Evolutionary conservation across 2,113 vertebrate species (phyloP).

Genomic region (Nesoenas mayeri): DNA sequence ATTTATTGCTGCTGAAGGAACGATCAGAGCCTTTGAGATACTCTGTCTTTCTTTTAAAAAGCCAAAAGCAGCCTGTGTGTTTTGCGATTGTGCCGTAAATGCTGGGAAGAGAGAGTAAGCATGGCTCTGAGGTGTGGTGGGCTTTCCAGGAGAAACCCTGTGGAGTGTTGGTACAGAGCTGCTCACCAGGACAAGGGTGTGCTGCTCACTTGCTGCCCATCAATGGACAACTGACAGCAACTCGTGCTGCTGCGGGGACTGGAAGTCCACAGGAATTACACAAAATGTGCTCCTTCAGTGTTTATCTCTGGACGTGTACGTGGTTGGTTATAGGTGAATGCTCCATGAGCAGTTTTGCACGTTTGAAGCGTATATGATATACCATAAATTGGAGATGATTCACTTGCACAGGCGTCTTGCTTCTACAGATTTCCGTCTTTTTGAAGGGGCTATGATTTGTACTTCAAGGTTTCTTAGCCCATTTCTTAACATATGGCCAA

Average conservation of each 20-base stretch:
- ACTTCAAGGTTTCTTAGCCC: neutral
- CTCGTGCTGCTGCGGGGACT: neutral
- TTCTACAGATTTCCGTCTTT: neutral
- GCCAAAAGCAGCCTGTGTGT: neutral
- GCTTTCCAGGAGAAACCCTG: neutral
- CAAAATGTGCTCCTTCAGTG: neutral
- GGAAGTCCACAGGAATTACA: neutral
- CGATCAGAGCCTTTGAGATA: neutral
- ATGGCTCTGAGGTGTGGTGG: neutral
- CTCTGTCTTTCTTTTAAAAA: neutral
- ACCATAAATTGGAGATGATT: neutral
- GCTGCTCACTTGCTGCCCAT: neutral
- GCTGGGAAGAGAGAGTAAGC: neutral
- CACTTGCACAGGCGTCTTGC: neutral
- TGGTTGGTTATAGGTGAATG: neutral
- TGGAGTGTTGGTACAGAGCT: neutral
- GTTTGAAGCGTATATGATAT: accelerated
- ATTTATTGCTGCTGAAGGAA: neutral
- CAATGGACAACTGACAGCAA: neutral
- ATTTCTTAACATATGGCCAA: neutral
- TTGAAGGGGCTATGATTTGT: neutral
- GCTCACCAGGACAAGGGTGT: neutral
- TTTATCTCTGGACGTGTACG: accelerated
- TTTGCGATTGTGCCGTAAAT: accelerated
- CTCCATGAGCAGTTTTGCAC: neutral